A percentile compares a stretch with the other conserved stretches of the same genome.
These are phyloP conservation scores for Drosophila lacteicornis DNA, from an alignment of 1,140 invertebrate genomes.

Conservation along the genomic window DNA sequence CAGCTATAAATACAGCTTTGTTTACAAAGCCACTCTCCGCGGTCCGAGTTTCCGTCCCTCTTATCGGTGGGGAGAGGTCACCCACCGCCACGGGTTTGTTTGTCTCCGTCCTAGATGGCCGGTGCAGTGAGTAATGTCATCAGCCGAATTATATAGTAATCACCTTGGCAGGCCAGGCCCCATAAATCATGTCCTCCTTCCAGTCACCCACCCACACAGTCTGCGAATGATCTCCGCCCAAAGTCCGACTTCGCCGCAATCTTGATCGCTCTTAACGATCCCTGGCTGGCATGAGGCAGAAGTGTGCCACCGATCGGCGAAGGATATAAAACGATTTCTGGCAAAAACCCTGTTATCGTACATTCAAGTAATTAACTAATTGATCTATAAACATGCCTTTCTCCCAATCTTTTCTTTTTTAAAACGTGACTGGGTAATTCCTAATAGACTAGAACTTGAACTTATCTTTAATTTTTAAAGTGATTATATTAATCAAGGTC, in stretches of 20 bases:
- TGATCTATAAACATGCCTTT: background rate
- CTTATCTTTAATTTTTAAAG: background rate
- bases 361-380: background rate
- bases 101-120: conserved; percentile 34
- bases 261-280: conserved; percentile 14
- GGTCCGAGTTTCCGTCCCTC: conserved; percentile 3
- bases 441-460: background rate
- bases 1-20: conserved; percentile 37
- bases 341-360: conserved; percentile 4
- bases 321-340: conserved; percentile 27
- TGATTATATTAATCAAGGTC: background rate
- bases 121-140: conserved; percentile 61
- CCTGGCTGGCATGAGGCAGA: conserved; percentile 18
- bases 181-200: conserved; percentile 24
- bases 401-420: background rate
- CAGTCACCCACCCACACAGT: conserved; percentile 27
- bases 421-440: background rate
- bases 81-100: conserved; percentile 54
- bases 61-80: conserved; percentile 59
- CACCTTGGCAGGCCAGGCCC: conserved; percentile 16
- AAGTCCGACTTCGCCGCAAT: conserved; percentile 31
- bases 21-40: conserved; percentile 22
- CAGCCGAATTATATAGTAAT: conserved; percentile 43
- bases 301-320: conserved; percentile 15
- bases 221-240: conserved; percentile 33